Evolutionary conservation across 2,797 vertebrate species (phyloP).

Genomic region (Tragopan temminckii): DNA sequence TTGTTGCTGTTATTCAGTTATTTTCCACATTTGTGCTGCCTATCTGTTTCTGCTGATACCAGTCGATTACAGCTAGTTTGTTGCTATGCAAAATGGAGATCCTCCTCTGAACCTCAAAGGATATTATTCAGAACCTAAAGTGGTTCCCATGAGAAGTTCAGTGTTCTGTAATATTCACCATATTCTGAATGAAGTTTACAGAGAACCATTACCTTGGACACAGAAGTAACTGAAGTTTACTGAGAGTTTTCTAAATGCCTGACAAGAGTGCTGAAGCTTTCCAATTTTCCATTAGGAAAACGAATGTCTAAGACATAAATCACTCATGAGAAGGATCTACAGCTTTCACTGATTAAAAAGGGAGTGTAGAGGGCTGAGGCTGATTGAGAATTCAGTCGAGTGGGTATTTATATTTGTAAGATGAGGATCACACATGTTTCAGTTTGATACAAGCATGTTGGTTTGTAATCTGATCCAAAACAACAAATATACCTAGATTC

Average conservation of each 20-base stretch:
- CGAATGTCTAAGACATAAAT: neutral
- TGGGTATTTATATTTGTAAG: neutral
- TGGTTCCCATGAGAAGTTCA: neutral
- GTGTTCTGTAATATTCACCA: neutral
- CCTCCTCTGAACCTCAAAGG: slow-evolving; percentile 6
- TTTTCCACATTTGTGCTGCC: slow-evolving; percentile 37
- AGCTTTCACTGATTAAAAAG: slow-evolving; percentile 34
- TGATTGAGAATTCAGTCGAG: neutral
- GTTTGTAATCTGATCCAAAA: neutral
- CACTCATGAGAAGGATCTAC: neutral
- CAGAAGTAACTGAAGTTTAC: slow-evolving; percentile 22
- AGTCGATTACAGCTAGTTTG: neutral
- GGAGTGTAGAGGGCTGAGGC: neutral
- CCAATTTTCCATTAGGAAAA: slow-evolving; percentile 67
- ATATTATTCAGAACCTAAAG: neutral
- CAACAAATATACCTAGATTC: neutral
- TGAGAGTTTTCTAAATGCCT: slow-evolving; percentile 27
- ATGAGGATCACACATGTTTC: neutral
- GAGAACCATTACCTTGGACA: neutral
- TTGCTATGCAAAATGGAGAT: slow-evolving; percentile 17
- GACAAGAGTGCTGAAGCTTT: slow-evolving; percentile 51
- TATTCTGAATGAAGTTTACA: neutral
- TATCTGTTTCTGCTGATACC: slow-evolving; percentile 9
- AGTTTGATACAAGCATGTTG: neutral
- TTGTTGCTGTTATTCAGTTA: slow-evolving; percentile 30